Base-by-base conservation (phyloP, 2,797 vertebrate genomes). In the Miichthys miiuy region DNA sequence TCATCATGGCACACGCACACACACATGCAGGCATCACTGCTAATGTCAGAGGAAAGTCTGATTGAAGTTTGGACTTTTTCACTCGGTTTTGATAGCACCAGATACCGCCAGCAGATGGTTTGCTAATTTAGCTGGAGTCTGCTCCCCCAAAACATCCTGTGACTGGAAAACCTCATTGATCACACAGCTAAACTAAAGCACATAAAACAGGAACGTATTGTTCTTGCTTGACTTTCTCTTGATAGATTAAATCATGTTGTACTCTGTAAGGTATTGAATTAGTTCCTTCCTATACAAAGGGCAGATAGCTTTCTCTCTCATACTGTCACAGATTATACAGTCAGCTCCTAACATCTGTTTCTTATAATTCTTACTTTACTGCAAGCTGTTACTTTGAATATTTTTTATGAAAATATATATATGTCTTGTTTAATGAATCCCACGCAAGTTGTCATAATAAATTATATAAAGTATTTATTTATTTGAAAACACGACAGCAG, bases 71-170 rank as follows among this genome's bases (percentile, higher is more conserved):
- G 47, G 50, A 47, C 23, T 48, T 63, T 61, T 44, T 52, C n/a
- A 7, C 13, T 52, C 13, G 3, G 17, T 71, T 54, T 58, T 38
- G 72, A 77, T 48, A 47, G 51, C 30, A 74, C 69, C 51, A 54
- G 10, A 71, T 50, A 20, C 55, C 47, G 48, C 27, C 20, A 50
- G 42, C 77, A 75, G 68, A 82, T 61, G 77, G 67, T 73, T 82
- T 30, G 30, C 20, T 62, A 67, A 41, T 55, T 75, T 66, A 38
- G 27, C 38, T 62, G 34, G 3, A 34, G n/a, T 64, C 46, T 30
- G 50, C 25, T 47, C 27, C 57, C 7, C 21, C 2, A 4, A 47
- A 27, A 64, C 25, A 52, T 12, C 17, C 27, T 38, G 47, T 13
- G 3, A 47, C 27, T 66, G 57, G 30, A 80, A 62, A 62, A 38